Evolutionary conservation across 1,140 invertebrate genomes (phyloP), one percentile per base, ranked within the genome.

Genomic region (Armadillidium nasatum): DNA sequence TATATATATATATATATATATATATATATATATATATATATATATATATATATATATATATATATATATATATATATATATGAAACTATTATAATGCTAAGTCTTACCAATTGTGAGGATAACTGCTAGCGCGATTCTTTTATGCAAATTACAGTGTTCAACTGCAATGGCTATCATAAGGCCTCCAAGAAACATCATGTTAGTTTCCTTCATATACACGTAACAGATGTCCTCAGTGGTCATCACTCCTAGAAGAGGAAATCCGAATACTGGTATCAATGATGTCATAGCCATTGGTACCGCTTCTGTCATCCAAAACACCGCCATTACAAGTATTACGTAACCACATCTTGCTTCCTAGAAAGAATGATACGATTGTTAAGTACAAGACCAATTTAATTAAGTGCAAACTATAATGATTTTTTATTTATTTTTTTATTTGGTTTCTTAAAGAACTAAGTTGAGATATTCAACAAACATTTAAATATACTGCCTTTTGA

Each of bases 221-320:
- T 87, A 84, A 74, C 90, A 91, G 0, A 90, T 90, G 67, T 87
- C 84, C 73, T 88, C 85, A 0, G 90, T 90, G 79, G 84, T 85
- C 78, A 90, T 83, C 50, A 84, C 72, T 11, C 81, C 79, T 66
- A 82, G 22, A 0, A 89, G 82, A 0, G 94, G 94, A 83, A 94
- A 94, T 0, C 94, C 84, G 0, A 94, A 89, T 71, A 95, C 88
- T 0, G 94, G 94, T 19, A 96, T 84, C 80, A 95, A 88, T 0
- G 93, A 89, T 0, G 94, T 95, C 0, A 95, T 87, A 0, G 92
- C 89, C 15, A 95, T 85, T 0, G 93, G 93, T 15, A 96, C 84
- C 0, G 90, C 88, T 85, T 96, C 93, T 9, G 91, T 88, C 71
- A 95, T 90, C 93, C 94, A 96, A 83, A 89, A 95, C 0, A 91